Evolutionary conservation across 2,888 invertebrate genomes (phyloP).

Genomic region (Therioaphis trifolii): DNA sequence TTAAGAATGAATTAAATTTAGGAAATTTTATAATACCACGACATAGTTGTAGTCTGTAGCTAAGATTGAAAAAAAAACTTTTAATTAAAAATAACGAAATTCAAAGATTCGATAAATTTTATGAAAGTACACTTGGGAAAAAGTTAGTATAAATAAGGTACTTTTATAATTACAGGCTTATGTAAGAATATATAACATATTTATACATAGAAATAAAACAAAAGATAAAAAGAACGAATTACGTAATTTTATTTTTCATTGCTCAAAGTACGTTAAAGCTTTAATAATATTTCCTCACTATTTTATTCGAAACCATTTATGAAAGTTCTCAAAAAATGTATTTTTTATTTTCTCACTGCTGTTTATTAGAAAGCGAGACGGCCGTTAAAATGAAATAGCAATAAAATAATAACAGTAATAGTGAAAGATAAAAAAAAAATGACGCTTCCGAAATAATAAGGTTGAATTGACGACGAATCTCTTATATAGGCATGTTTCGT

Average conservation of each 20-base stretch:
- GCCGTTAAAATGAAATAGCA: not conserved
- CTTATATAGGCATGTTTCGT: not conserved
- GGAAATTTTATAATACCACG: no score
- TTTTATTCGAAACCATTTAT: constrained; percentile 21
- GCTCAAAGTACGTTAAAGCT: not conserved
- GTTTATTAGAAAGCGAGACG: constrained; percentile 22
- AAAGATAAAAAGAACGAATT: constrained; percentile 32
- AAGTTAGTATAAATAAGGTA: constrained; percentile 22
- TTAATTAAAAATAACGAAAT: constrained; percentile 43
- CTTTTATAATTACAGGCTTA: constrained; percentile 16
- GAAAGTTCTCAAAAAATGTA: constrained; percentile 22
- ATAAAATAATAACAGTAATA: not conserved
- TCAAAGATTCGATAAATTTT: constrained; percentile 14
- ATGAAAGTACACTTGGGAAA: not conserved
- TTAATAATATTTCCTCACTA: constrained; percentile 18
- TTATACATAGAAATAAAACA: constrained; percentile 22
- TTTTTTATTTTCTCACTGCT: not conserved
- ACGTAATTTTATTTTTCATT: not conserved
- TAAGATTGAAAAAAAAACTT: constrained; percentile 51
- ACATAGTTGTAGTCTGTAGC: no score
- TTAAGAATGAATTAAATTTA: no score
- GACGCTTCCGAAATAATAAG: not conserved
- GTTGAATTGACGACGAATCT: not conserved
- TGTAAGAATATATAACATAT: constrained; percentile 13
- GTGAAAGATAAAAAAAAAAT: not conserved